Evolutionary conservation across 2,797 vertebrate species (phyloP), one percentile per base, ranked within the genome.

Genomic region (Sebastes hubbsi): DNA sequence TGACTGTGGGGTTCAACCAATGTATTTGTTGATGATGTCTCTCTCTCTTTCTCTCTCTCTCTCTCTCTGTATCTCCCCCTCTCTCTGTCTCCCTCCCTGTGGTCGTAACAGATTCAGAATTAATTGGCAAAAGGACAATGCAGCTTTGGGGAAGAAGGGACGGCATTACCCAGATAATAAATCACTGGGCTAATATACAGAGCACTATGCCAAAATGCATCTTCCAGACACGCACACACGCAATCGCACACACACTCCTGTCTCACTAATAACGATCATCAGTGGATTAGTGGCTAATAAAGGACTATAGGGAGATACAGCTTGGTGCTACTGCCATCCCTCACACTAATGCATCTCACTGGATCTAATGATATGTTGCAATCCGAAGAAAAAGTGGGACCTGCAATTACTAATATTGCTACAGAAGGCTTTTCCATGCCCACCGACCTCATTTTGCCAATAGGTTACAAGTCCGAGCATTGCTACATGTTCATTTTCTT

Each of bases 51-150:
- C 27, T 46, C 32, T 8, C 32, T 24, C 8, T 22, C 18, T 55
- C 36, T 67, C 66, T 12, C 49, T 65, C 34, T 6, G 8, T 34
- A 54, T 38, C 18, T 6, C 54, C 56, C 62, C 4, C 14, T 68
- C 66, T 75, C n/a, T 11, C 73, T 6, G 1, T 16, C 61, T 81
- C 62, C 18, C 78, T 79, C 84, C 81, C 86, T 20, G 70, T 86
- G 86, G 85, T 87, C 71, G 59, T 81, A 92, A 86, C 85, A 83
- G 78, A 90, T 91, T 87, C 91, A 71, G 79, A 93, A 94, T 93
- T 91, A 93, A 94, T 93, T 93, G 91, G 91, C 90, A 87, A 91
- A 91, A 92, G 90, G 88, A 93, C 91, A 93, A 92, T 86, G 87
- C 72, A 81, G 90, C 89, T 82, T 92, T 91, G 82, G 87, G 89